Base-by-base conservation (phyloP, 2,113 vertebrate species). In the Oxyura jamaicensis region DNA sequence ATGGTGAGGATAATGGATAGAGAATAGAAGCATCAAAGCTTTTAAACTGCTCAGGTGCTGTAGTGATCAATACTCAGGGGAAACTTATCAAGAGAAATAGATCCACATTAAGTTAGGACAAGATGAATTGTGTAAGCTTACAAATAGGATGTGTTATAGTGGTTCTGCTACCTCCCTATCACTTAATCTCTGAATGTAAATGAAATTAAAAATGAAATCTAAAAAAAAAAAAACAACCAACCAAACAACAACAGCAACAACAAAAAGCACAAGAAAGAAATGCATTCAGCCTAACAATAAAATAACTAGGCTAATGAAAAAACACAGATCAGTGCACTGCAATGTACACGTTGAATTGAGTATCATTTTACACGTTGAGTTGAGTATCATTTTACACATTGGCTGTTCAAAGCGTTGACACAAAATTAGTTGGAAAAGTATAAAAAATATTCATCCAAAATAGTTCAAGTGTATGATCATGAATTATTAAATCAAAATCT, bases 401-500 rank as follows among this genome's bases (percentile, higher is more conserved):
- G 75, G 29, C 83, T 88, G 83, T 19, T 84, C n/a, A 96, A 93
- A 94, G 91, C 33, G 31, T 86, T 76, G 59, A 91, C 94, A 29
- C 62, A 90, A 63, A 92, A 90, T 78, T 82, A 73, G 44, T 76
- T 94, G 88, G 69, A 83, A 33, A 23, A 28, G 44, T 65, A 62
- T 48, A 82, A 82, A 91, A 55, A 29, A 0, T 1, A 31, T 6
- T 94, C 22, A 39, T 96, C 68, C 71, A 85, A 73, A 1, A 88
- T 50, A 77, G 36, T 84, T 94, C 41, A 95, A 76, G 26, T 42
- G 39, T 67, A 23, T 19, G 41, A 39, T 66, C 21, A 88, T 97
- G 58, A 90, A 97, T 96, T 93, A 94, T 94, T 94, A 74, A 96
- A 76, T 50, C 33, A 69, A 83, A 89, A 31, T 89, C 63, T 92